A percentile compares a stretch with the other conserved stretches of the same genome.
Conservation (phyloP, 2,797 vertebrate species). For the Gadopsis marmoratus region DNA sequence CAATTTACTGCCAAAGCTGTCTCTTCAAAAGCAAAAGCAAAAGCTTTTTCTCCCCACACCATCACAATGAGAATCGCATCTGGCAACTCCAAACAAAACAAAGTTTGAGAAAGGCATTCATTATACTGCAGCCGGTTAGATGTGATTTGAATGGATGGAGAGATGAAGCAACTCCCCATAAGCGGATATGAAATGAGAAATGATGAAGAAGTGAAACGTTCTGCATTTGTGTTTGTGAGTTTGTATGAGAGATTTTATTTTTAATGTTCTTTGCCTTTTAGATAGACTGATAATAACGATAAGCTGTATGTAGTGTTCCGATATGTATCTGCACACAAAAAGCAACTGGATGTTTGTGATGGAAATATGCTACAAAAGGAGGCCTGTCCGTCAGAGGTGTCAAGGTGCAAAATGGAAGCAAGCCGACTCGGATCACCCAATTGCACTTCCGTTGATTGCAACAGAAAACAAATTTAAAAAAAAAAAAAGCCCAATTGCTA, state of each 20-base stretch:
- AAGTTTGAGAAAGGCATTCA: slow-evolving; percentile 62
- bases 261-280: background rate
- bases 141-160: slow-evolving; percentile 46
- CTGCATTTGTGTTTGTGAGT: background rate
- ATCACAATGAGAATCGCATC: slow-evolving; percentile 67
- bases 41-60: slow-evolving; percentile 45
- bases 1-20: slow-evolving; percentile 73
- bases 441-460: background rate
- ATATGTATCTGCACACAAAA: background rate
- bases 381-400: background rate
- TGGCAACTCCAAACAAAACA: slow-evolving; percentile 63
- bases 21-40: slow-evolving; percentile 68
- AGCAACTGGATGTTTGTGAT: slow-evolving; percentile 25
- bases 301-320: background rate
- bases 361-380: background rate
- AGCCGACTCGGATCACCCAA: background rate
- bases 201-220: slow-evolving; percentile 1
- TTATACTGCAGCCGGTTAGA: slow-evolving; percentile 48
- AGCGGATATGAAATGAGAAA: slow-evolving; percentile 27
- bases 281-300: background rate
- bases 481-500: background rate
- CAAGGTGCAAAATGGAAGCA: background rate
- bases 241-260: background rate
- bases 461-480: slow-evolving; percentile 19
- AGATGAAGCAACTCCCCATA: slow-evolving; percentile 11